These are phyloP conservation scores for Romanomermis culicivorax DNA, from an alignment of 2,888 invertebrate species.

Conservation along the genomic window DNA sequence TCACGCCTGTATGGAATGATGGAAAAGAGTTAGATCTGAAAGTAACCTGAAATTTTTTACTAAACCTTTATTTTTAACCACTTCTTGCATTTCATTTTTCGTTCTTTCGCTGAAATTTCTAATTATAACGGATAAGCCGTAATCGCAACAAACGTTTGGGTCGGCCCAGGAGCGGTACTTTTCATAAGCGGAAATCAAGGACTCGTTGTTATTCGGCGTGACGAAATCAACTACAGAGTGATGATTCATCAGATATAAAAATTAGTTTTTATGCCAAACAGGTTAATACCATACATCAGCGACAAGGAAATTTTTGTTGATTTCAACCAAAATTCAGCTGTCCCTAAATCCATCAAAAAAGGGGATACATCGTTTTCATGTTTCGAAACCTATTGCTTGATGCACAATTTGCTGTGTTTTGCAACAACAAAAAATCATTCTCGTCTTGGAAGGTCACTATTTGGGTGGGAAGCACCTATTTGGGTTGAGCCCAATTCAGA, in stretches of 20 bases:
- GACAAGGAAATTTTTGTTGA: neutral
- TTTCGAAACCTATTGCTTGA: too few species aligned
- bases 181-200: slow-evolving; percentile 66
- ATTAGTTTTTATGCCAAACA: neutral
- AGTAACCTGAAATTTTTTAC: too few species aligned
- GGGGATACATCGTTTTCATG: too few species aligned
- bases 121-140: slow-evolving; percentile 70
- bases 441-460: too few species aligned
- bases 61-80: slow-evolving; percentile 46
- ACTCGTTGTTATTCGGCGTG: slow-evolving; percentile 40
- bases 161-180: slow-evolving; percentile 77
- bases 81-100: slow-evolving; percentile 58
- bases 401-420: too few species aligned
- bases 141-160: slow-evolving; percentile 91
- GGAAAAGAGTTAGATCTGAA: too few species aligned
- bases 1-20: slow-evolving; percentile 51
- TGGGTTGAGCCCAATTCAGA: too few species aligned
- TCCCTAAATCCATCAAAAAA: too few species aligned
- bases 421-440: too few species aligned
- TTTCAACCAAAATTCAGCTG: too few species aligned
- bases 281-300: slow-evolving; percentile 8
- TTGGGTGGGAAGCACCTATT: too few species aligned
- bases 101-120: slow-evolving; percentile 56
- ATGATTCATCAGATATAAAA: neutral
- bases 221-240: slow-evolving; percentile 30